Evolutionary conservation across 2,888 invertebrate genomes (phyloP).

Genomic region (Meiosimyza decipiens): DNA sequence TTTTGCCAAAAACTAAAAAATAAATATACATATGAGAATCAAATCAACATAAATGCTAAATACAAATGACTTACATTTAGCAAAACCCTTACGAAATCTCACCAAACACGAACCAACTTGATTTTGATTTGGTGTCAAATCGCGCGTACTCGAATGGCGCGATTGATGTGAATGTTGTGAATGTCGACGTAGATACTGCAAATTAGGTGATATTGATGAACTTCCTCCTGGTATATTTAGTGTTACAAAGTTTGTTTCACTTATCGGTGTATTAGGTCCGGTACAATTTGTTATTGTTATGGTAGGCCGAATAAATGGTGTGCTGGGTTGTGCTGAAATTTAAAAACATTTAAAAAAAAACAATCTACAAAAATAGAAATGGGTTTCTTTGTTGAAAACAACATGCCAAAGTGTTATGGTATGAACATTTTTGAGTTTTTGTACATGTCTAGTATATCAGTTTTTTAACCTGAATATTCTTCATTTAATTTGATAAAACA

Average conservation of each 20-base stretch:
- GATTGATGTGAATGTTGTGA: background rate
- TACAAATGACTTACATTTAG: slow-evolving; percentile 52
- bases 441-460: too few relatives aligned
- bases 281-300: background rate
- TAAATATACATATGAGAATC: background rate
- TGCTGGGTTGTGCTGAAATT: slow-evolving; percentile 14
- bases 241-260: slow-evolving; percentile 37
- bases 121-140: slow-evolving; percentile 36
- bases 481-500: too few relatives aligned
- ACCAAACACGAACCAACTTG: slow-evolving; percentile 49
- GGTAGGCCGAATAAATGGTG: background rate
- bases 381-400: too few relatives aligned
- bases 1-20: slow-evolving; percentile 60
- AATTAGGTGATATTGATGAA: slow-evolving; percentile 23
- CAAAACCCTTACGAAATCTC: slow-evolving; percentile 54
- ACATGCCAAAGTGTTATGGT: too few relatives aligned
- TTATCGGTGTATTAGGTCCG: background rate
- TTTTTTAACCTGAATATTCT: too few relatives aligned
- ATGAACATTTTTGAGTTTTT: too few relatives aligned
- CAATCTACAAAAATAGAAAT: background rate
- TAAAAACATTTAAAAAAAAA: background rate
- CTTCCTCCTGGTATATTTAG: slow-evolving; percentile 37
- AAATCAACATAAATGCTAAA: background rate
- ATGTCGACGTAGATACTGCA: slow-evolving; percentile 5
- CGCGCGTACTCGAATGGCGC: slow-evolving; percentile 7